Evolutionary conservation across 2,888 invertebrate genomes (phyloP).

Genomic region (Drosophila austrosaltans): DNA sequence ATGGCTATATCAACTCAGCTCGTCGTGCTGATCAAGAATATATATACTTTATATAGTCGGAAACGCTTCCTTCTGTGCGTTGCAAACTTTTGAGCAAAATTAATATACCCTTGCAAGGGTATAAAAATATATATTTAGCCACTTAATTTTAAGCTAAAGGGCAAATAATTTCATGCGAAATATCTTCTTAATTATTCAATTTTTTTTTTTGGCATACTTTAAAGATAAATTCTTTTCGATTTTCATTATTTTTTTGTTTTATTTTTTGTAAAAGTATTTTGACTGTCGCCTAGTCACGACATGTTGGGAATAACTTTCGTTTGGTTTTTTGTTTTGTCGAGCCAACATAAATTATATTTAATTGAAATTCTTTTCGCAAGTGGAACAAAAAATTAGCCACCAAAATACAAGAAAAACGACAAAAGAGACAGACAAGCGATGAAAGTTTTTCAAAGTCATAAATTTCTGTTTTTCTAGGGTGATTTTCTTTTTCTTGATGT

Average conservation of each 20-base stretch:
- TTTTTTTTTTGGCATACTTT: too few species aligned
- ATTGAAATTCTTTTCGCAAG: constrained; percentile 78
- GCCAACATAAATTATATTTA: constrained; percentile 79
- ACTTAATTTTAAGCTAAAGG: too few species aligned
- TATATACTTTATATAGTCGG: too few species aligned
- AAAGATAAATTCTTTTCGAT: too few species aligned
- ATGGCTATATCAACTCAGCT: too few species aligned
- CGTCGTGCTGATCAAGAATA: too few species aligned
- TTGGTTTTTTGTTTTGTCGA: constrained; percentile 27
- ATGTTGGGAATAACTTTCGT: constrained; percentile 18
- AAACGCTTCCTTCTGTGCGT: too few species aligned
- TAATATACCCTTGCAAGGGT: too few species aligned
- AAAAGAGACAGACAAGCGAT: constrained; percentile 58
- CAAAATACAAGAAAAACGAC: constrained; percentile 18
- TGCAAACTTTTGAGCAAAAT: too few species aligned
- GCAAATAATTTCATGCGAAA: too few species aligned
- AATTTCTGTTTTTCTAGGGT: constrained; percentile 45
- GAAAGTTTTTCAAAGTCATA: constrained; percentile 66
- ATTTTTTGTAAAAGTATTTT: neutral
- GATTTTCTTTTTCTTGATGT: constrained; percentile 36
- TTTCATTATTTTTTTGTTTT: neutral
- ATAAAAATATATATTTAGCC: too few species aligned
- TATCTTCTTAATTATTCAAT: too few species aligned
- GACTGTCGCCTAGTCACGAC: constrained; percentile 35
- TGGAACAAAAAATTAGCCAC: constrained; percentile 53